Percentiles rank a stretch among this genome's conserved stretches.
These are phyloP conservation scores for Drosophila subsilvestris DNA, from an alignment of 2,888 invertebrate genomes.

Conservation along the genomic window DNA sequence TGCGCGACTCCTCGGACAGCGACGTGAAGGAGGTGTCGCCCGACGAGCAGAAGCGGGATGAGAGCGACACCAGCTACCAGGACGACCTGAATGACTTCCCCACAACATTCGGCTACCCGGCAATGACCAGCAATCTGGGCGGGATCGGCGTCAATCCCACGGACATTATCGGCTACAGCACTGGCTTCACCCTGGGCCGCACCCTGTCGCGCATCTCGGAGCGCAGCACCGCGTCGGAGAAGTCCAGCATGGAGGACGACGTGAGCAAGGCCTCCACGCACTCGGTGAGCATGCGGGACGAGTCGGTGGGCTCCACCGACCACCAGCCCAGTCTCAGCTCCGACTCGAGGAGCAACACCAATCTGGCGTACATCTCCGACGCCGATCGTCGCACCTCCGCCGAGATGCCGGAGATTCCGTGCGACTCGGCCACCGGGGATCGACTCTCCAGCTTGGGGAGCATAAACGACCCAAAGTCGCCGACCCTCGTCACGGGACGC, in stretches of 20 bases:
- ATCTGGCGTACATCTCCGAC: slow-evolving; percentile 91
- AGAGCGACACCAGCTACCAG: slow-evolving; percentile 88
- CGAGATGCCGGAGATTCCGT: slow-evolving; percentile 93
- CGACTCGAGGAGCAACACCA: slow-evolving; percentile 91
- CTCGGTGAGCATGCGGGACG: slow-evolving; percentile 93
- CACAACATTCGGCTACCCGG: slow-evolving; percentile 90
- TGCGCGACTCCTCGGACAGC: slow-evolving; percentile 82
- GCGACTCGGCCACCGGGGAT: slow-evolving; percentile 87
- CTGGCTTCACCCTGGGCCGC: slow-evolving; percentile 89
- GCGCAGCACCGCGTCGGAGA: slow-evolving; percentile 94
- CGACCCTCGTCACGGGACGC: slow-evolving; percentile 83
- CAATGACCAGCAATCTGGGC: slow-evolving; percentile 84
- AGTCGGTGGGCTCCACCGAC: slow-evolving; percentile 92
- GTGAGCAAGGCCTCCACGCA: slow-evolving; percentile 93
- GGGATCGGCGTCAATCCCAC: slow-evolving; percentile 86
- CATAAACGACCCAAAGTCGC: slow-evolving; percentile 85
- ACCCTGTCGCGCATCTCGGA: slow-evolving; percentile 94
- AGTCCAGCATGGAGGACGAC: slow-evolving; percentile 93
- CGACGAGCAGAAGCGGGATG: slow-evolving; percentile 85
- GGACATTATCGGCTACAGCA: slow-evolving; percentile 90
- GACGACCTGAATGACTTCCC: slow-evolving; percentile 92
- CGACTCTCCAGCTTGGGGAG: slow-evolving; percentile 85
- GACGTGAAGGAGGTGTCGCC: slow-evolving; percentile 85
- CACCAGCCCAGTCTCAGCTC: slow-evolving; percentile 94
- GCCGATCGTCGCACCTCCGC: slow-evolving; percentile 92